Percentiles rank a stretch among this genome's conserved stretches.
Evolutionary conservation across 1,140 invertebrate genomes (phyloP).

Genomic region (Trichoplusia ni): DNA sequence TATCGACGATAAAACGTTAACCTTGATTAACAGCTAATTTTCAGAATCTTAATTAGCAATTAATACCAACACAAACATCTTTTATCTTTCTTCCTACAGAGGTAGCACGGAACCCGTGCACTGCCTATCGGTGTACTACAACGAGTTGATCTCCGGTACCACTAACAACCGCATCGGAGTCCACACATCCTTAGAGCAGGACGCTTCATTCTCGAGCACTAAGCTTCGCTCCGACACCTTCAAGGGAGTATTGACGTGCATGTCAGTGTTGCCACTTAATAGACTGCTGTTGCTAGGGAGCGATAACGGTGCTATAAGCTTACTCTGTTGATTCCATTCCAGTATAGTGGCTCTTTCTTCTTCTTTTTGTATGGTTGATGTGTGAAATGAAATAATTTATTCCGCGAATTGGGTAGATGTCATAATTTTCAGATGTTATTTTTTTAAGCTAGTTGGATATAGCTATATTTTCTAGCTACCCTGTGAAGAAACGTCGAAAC

Average conservation of each 20-base stretch:
- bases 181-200: slow-evolving; percentile 88
- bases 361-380: no score
- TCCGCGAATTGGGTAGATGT: no score
- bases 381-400: no score
- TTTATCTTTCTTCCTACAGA: slow-evolving; percentile 70
- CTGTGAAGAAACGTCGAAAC: no score
- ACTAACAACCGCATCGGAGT: slow-evolving; percentile 95
- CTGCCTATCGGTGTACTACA: slow-evolving; percentile 88
- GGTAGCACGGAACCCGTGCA: slow-evolving; percentile 95
- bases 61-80: no score
- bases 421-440: no score
- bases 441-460: no score
- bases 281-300: slow-evolving; percentile 93
- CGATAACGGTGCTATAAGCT: slow-evolving; percentile 93
- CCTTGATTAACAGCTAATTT: no score
- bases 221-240: slow-evolving; percentile 94
- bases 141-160: slow-evolving; percentile 90
- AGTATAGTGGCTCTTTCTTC: no score
- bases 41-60: no score
- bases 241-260: slow-evolving; percentile 93
- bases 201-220: slow-evolving; percentile 90
- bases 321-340: slow-evolving; percentile 87
- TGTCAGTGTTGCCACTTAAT: slow-evolving; percentile 94
- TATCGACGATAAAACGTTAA: no score
- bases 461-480: no score